Evolutionary conservation across 2,888 invertebrate species (phyloP), one percentile per base, ranked within the genome.

Genomic region (Synanthedon myopaeformis): DNA sequence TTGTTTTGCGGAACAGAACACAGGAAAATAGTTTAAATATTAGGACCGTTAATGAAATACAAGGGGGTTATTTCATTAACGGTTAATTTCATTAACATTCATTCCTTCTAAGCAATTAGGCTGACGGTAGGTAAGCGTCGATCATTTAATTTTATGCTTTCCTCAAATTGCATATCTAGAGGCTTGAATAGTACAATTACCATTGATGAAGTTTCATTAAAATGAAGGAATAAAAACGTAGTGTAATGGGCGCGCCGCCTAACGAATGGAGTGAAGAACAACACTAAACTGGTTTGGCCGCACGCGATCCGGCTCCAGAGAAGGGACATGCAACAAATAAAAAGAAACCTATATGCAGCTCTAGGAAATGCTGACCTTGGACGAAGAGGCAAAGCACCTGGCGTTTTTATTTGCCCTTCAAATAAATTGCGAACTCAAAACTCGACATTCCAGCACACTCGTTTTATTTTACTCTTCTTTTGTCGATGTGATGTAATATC

Each of bases 341-440:
- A 86, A 87, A 82, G 74, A 83, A 79, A 79, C 79, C 82, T 79
- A 86, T 78, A 84, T 84, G 86, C 85, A 86, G 76, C 86, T 83
- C 86, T 86, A 87, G 85, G 86, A 86, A 86, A 81, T 72, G 77
- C 81, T 84, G 79, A 79, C 86, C 87, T 87, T 87, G 86, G 73
- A 76, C 77, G 72, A 79, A 79, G 76, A 79, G 82, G 77, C 82
- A 72, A 66, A 80, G 83, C 87, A 87, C 84, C 86, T 87, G 86
- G 86, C 76, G 85, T 86, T 84, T 82, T 87, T 85, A 77, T 82
- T 68, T 82, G 79, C 76, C 79, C 80, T 82, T 84, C 75, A 69
- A 76, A 78, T 77, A 82, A 77, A 76, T 80, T 77, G 82, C 82
- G 72, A 78, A 76, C 74, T 72, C 72, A 78, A 61, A 61, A 59